Evolutionary conservation across 1,140 invertebrate species (phyloP), one percentile per base, ranked within the genome.

Genomic region (Ruditapes philippinarum): DNA sequence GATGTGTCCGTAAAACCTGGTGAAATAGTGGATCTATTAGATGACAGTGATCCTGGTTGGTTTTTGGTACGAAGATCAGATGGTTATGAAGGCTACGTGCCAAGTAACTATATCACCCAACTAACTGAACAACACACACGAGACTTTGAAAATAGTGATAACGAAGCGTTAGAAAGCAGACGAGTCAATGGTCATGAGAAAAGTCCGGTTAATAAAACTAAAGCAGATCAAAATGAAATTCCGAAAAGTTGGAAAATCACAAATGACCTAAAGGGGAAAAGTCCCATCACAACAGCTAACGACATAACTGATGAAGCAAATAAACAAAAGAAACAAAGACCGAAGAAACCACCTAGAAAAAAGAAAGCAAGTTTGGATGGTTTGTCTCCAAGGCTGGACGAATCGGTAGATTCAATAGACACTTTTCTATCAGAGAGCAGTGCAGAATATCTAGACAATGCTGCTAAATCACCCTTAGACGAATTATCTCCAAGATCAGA

Each of bases 271-370:
- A 70, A 1, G 1, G 65, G 65, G 36, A 70, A 70, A 25, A 70
- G 1, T n/a, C 33, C 31, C 36, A 25, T 22, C 3, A 36, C 4
- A 4, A 28, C 25, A 19, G 28, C 12, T 19, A 38, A 1, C 36
- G 31, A 70, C 5, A 70, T 1, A 19, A 14, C 65, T 38, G 65
- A 38, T 12, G 36, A 7, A n/a, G 22, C 11, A 7, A n/a, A 33
- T 11, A 65, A 70, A 1, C 22, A 36, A 17, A 70, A 36, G 33
- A 70, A 70, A 70, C 65, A 40, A 4, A 36, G 31, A 51, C 81
- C 81, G n/a, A 84, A 84, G 40, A 84, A 84, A 42, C 81, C 81
- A 28, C 81, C 81, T 9, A 70, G 81, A 51, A 73, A 68, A 40
- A 84, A 84, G 57, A 84, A 70, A 78, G 14, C 12, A 3, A 31